Evolutionary conservation across 2,113 vertebrate genomes (phyloP), one percentile per base, ranked within the genome.

Genomic region (Callocephalon fimbriatum): DNA sequence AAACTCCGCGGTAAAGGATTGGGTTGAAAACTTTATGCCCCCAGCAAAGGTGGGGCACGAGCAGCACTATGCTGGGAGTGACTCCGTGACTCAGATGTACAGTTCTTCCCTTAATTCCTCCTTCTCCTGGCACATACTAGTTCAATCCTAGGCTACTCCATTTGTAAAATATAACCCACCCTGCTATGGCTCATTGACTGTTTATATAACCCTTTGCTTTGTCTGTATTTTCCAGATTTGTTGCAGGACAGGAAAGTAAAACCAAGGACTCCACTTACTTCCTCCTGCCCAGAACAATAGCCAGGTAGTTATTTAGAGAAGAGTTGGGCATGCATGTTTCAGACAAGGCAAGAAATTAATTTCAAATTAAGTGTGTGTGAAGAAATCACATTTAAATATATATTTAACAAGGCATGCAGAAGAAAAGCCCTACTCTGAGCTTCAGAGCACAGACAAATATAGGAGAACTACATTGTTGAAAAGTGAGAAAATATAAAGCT

Each of bases 121-220:
- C 68, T 93, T 89, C n/a, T 88, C 48, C 80, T 88, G 67, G 83
- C 72, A 89, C 68, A 89, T 9, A 61, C 25, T 56, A 59, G 53
- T 86, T 94, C 45, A 66, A 59, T 94, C 35, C 88, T 95, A 86
- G 90, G 68, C 47, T 93, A 77, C 79, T 92, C 74, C 38, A 58
- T 38, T 74, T 75, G 56, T 81, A 97, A 92, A 95, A 93, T 87
- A 87, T 38, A 65, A 93, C 79, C 95, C 92, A 92, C 92, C 82
- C 90, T 95, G 32, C 58, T 84, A 61, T 82, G 83, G 61, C 73
- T 96, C 70, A 95, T 92, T 70, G 74, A 67, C 83, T 91, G 75
- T 96, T 97, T 95, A 94, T 89, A 91, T 84, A 96, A 96, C 66
- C 65, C 23, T 91, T 75, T 82, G 27, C 44, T 67, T 65, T 47